Evolutionary conservation across 2,113 vertebrate species (phyloP), one percentile per base, ranked within the genome.

Genomic region (Entomyzon cyanotis): DNA sequence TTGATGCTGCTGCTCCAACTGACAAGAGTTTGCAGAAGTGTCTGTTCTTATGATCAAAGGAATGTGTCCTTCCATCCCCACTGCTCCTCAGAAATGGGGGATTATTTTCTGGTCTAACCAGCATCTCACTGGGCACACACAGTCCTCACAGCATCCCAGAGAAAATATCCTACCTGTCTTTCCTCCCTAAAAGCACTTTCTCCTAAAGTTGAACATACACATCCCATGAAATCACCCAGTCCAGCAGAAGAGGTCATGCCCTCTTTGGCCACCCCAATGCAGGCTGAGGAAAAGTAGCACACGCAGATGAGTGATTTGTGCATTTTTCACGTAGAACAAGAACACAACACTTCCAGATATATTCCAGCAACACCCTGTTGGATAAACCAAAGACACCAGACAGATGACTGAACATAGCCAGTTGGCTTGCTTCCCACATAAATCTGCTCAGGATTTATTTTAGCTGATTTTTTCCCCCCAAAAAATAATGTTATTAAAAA

Each of bases 241-340:
- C 35, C 42, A 76, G 14, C 2, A 9, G 23, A 55, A 47, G 14
- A 42, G 24, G 15, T 10, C 5, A 0, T 7, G 16, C 7, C 56
- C 6, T 2, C 52, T 58, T 7, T 28, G 62, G n/a, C 52, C 71
- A 52, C 2, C 5, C 31, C 70, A 53, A 0, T 10, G 47, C 53
- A 62, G 7, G 7, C 1, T 53, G 31, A 24, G 35, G 52, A n/a
- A 46, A 60, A 41, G 16, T 0, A 19, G 35, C 59, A 33, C 18
- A 47, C 8, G 22, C 7, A 55, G 23, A 13, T 11, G 9, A 39
- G 6, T 2, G 4, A 77, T 30, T 12, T 35, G 21, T 12, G 44
- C 2, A 4, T 21, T 6, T 31, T 23, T 31, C 4, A 5, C 4
- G 6, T 7, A 30, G 19, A 39, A 47, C 1, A 11, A 49, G 9